phyloP scores from a whole-genome alignment of 2,797 vertebrate species.

The Zalophus californianus region DNA sequence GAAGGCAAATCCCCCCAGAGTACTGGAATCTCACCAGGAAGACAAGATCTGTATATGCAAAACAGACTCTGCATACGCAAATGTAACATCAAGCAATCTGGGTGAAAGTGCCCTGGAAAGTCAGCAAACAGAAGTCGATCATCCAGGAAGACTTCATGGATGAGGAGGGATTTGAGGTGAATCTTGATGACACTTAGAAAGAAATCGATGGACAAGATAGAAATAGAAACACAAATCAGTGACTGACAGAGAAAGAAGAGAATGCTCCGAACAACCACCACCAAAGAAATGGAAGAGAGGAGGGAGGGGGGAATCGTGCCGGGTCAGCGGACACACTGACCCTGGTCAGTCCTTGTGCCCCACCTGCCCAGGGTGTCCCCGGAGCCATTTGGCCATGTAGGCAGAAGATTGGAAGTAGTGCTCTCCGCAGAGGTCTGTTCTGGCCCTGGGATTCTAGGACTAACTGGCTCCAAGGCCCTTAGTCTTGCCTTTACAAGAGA shows the following conservation, averaged over 20 bases:
- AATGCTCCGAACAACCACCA: neutral
- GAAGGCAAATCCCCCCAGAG: neutral
- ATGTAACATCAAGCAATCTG: neutral
- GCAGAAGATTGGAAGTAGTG: neutral
- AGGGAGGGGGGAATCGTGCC: rapidly evolving
- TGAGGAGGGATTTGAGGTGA: neutral
- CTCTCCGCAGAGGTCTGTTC: neutral
- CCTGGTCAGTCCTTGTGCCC: neutral
- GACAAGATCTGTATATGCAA: neutral
- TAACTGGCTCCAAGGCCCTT: neutral
- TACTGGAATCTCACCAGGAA: neutral
- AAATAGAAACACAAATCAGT: constrained; percentile 1
- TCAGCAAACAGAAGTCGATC: neutral
- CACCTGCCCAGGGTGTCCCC: neutral
- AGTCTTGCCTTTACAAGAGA: neutral
- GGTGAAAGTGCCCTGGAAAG: neutral
- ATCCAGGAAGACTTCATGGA: neutral
- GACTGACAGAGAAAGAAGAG: neutral
- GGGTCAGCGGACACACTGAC: neutral
- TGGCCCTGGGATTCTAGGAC: neutral
- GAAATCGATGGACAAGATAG: neutral
- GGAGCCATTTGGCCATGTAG: neutral
- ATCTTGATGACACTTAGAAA: neutral
- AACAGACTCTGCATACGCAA: neutral
- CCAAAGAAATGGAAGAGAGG: neutral